Base-by-base conservation (phyloP, 2,113 vertebrate species). In the Suncus etruscus region DNA sequence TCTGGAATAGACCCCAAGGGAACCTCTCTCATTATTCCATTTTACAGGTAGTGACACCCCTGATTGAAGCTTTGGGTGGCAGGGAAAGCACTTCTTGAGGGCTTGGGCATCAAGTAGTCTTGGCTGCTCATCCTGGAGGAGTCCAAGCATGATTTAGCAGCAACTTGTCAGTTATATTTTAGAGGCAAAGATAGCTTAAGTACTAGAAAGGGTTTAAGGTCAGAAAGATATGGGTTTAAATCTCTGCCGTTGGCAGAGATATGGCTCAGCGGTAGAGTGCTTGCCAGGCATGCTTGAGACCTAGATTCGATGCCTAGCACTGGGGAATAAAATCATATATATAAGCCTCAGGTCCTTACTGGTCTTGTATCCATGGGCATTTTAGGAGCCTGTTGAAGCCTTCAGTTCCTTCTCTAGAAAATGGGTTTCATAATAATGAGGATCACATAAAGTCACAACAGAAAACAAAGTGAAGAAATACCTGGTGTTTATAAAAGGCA, bases 1-100 rank as follows among this genome's bases (percentile, higher is more conserved):
- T 90, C 86, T 89, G 66, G 90, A 90, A 86, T 22, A 72, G 54
- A 81, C 65, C 79, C 77, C 68, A 83, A 83, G 90, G 87, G 54
- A 74, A 6, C 66, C 14, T 5, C 39, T 10, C 45, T 86, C 15
- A 20, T 87, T 61, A 15, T 27, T 74, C 72, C 45, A 0, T 65
- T 91, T 87, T 86, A 77, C 47, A 58, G 87, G 66, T 70, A 81
- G 72, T 90, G 58, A 84, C 50, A 61, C 82, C 85, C 15, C 39
- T 29, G 12, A 10, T 65, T 61, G 12, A 80, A n/a, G 47, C 51
- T 70, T 77, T 69, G 8, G 48, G 18, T 47, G 66, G 50, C 20
- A 1, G 27, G 65, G 69, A 74, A 25, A 50, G 39, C 11, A 4
- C 8, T 0, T 3, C 14, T 0, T 4, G 31, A 66, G 66, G 47